phyloP scores from a whole-genome alignment of 2,113 vertebrate genomes.

The Oncorhynchus clarkii region DNA sequence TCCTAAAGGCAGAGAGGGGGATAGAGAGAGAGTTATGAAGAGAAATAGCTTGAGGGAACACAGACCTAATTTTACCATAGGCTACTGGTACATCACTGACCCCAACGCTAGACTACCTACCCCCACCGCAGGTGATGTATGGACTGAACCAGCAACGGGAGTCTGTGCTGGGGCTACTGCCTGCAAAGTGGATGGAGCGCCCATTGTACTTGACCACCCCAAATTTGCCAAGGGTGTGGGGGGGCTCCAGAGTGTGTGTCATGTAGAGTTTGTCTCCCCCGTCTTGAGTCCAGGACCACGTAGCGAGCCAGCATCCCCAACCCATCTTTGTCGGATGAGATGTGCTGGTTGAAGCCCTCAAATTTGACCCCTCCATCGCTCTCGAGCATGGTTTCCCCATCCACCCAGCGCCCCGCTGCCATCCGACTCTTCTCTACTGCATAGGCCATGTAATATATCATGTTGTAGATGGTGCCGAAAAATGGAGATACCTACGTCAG shows the following conservation, averaged over 20 bases:
- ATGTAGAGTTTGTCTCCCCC: constrained; percentile 63
- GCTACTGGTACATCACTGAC: neutral
- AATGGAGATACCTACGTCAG: constrained; percentile 68
- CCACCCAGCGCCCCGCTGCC: constrained; percentile 72
- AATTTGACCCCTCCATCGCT: constrained; percentile 58
- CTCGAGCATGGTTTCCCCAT: constrained; percentile 62
- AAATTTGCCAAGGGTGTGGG: constrained; percentile 19
- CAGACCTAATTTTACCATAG: neutral
- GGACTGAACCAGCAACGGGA: constrained; percentile 88
- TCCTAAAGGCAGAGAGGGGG: constrained; percentile 60
- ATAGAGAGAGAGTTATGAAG: neutral
- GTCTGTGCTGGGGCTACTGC: constrained; percentile 76
- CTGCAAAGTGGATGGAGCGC: constrained; percentile 82
- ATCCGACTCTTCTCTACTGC: constrained; percentile 68
- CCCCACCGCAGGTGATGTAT: constrained; percentile 80
- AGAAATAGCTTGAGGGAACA: neutral
- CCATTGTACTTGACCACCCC: constrained; percentile 72
- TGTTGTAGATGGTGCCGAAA: constrained; percentile 87
- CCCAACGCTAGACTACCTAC: constrained; percentile 63
- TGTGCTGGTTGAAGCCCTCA: constrained; percentile 75
- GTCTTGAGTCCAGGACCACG: constrained; percentile 77
- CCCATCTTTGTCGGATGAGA: constrained; percentile 48
- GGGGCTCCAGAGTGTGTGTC: constrained; percentile 66
- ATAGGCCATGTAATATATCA: constrained; percentile 76
- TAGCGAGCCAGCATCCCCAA: constrained; percentile 67